Evolutionary conservation across 2,797 vertebrate species (phyloP).

Genomic region (Australoheros facetus): DNA sequence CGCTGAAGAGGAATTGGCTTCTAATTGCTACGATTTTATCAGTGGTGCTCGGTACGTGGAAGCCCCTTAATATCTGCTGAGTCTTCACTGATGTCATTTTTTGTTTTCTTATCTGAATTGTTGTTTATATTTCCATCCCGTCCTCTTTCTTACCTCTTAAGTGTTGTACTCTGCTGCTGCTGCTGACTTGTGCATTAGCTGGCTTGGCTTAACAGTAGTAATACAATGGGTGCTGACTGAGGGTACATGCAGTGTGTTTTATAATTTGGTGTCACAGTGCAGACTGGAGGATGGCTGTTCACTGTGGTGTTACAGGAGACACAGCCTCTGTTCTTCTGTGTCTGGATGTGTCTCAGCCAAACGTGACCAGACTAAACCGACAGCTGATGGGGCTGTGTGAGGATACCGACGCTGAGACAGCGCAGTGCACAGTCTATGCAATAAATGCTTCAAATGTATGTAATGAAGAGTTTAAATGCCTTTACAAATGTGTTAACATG

Average conservation of each 20-base stretch:
- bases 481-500: too few relatives aligned
- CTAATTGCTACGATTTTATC: slow-evolving; percentile 88
- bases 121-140: neutral
- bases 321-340: slow-evolving; percentile 25
- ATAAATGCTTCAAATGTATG: neutral
- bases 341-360: slow-evolving; percentile 65
- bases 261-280: neutral
- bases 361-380: slow-evolving; percentile 77
- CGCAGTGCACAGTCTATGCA: neutral
- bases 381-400: slow-evolving; percentile 30
- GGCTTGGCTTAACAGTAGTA: slow-evolving; percentile 1
- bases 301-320: neutral
- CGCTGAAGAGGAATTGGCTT: slow-evolving; percentile 90
- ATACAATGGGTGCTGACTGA: neutral
- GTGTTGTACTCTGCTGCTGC: slow-evolving; percentile 8
- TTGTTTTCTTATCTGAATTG: rapidly evolving
- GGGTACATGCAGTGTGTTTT: neutral
- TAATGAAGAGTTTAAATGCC: too few relatives aligned
- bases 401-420: neutral
- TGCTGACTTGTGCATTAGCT: slow-evolving; percentile 15
- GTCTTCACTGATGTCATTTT: neutral
- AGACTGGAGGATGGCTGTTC: neutral
- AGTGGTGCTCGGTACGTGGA: slow-evolving; percentile 88
- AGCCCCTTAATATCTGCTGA: slow-evolving; percentile 11
- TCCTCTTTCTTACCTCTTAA: neutral